Evolutionary conservation across 2,888 invertebrate species (phyloP).

Genomic region (Melikaiella ostensackeni): DNA sequence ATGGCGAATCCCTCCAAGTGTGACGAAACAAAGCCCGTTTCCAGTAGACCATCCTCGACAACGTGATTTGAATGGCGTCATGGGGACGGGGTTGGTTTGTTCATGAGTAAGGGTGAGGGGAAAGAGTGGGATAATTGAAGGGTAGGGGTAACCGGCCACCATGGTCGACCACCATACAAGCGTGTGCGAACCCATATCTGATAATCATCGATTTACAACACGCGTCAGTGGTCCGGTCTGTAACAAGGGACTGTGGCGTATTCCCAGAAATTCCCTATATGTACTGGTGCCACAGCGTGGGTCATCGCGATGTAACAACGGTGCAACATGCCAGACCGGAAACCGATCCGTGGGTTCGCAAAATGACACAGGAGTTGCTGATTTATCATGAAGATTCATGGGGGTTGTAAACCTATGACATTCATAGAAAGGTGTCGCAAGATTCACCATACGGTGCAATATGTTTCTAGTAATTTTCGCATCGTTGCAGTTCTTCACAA

Average conservation of each 20-base stretch:
- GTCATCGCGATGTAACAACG: background rate
- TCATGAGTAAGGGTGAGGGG: background rate
- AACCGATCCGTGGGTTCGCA: background rate
- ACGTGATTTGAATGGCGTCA: constrained; percentile 29
- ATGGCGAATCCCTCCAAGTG: constrained; percentile 18
- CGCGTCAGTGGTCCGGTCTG: constrained; percentile 61
- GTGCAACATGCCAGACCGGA: constrained; percentile 3
- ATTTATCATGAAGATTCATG: constrained; percentile 32
- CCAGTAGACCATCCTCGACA: background rate
- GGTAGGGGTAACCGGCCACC: constrained; percentile 38
- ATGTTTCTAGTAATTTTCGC: too few relatives aligned
- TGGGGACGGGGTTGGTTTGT: constrained; percentile 24
- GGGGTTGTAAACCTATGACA: constrained; percentile 1
- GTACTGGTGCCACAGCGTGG: background rate
- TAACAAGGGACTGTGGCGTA: constrained; percentile 61
- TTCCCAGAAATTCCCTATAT: constrained; percentile 41
- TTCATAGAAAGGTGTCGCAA: background rate
- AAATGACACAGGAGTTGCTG: constrained; percentile 31
- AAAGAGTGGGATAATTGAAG: constrained; percentile 15
- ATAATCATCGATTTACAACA: constrained; percentile 57
- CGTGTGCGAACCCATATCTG: constrained; percentile 39
- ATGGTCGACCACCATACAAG: constrained; percentile 42
- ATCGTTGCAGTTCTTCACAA: too few relatives aligned
- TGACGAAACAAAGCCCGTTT: constrained; percentile 8
- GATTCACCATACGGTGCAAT: background rate